Percentiles rank a stretch among this genome's conserved stretches.
Conservation (phyloP, 2,888 invertebrate genomes). For the Caenorhabditis doughertyi region DNA sequence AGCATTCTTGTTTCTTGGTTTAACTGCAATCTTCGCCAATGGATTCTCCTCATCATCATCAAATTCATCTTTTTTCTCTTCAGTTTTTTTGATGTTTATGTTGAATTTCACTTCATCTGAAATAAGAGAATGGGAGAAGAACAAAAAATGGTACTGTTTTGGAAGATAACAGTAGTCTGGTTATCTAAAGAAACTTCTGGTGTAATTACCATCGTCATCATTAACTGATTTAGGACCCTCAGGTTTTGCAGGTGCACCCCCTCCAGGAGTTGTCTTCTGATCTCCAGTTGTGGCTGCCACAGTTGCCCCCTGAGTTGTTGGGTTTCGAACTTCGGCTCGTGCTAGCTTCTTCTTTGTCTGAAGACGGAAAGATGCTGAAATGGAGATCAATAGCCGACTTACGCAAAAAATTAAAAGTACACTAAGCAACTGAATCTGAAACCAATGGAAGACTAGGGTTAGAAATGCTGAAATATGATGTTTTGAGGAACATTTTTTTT, state of each 20-base stretch:
- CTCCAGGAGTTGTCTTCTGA: neutral
- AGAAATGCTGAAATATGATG: conserved; percentile 15
- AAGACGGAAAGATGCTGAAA: too few species aligned
- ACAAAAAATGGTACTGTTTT: neutral
- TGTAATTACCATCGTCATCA: too few species aligned
- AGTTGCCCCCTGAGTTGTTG: neutral
- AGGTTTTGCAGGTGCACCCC: neutral
- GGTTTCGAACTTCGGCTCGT: neutral
- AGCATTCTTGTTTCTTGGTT: conserved; percentile 14
- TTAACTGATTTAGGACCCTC: too few species aligned
- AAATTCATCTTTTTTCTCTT: conserved; percentile 51
- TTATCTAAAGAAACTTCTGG: too few species aligned
- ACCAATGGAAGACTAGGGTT: conserved; percentile 26
- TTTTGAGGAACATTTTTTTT: too few species aligned
- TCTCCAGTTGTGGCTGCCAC: neutral
- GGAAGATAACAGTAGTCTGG: too few species aligned
- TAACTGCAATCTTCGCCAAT: conserved; percentile 25
- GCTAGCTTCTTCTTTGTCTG: conserved; percentile 23
- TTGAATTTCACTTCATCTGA: conserved; percentile 42
- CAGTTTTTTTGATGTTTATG: conserved; percentile 48
- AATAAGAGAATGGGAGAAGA: neutral
- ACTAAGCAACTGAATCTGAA: conserved; percentile 26
- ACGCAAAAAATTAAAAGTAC: conserved; percentile 22
- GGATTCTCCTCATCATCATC: conserved; percentile 60
- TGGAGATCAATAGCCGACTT: too few species aligned